These are phyloP conservation scores for Rhinogobius similis DNA, from an alignment of 2,113 vertebrate genomes.

Conservation along the genomic window DNA sequence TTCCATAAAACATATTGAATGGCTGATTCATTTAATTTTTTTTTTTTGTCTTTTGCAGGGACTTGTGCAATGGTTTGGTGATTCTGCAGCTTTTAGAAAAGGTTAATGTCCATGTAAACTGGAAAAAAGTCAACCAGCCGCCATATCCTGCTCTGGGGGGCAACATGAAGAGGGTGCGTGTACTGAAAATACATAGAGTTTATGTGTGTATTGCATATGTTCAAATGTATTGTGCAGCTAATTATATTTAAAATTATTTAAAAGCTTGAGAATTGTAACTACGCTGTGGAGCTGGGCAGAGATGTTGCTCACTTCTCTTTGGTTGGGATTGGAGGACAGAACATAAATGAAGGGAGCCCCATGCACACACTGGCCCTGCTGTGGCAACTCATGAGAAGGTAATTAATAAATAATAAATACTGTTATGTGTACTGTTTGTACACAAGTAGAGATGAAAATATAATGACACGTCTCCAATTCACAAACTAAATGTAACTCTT, in stretches of 20 bases:
- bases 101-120: conserved; percentile 85
- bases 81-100: conserved; percentile 92
- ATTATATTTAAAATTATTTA: neutral
- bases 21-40: neutral
- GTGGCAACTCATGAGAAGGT: conserved; percentile 98
- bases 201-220: neutral
- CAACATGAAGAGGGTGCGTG: conserved; percentile 91
- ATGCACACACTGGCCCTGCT: conserved; percentile 90
- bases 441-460: too few species aligned
- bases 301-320: conserved; percentile 90
- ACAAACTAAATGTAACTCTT: neutral
- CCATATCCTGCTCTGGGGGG: conserved; percentile 86
- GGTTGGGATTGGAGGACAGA: conserved; percentile 92
- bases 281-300: conserved; percentile 89
- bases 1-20: neutral
- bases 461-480: neutral
- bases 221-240: neutral
- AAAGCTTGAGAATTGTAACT: conserved; percentile 98
- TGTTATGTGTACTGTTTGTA: neutral
- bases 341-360: conserved; percentile 89
- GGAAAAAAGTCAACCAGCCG: conserved; percentile 88
- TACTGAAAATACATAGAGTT: neutral
- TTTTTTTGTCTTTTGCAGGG: conserved; percentile 51
- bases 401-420: neutral
- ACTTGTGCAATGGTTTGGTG: conserved; percentile 82